Evolutionary conservation across 2,888 invertebrate species (phyloP).

Genomic region (Eupithecia vulgata): DNA sequence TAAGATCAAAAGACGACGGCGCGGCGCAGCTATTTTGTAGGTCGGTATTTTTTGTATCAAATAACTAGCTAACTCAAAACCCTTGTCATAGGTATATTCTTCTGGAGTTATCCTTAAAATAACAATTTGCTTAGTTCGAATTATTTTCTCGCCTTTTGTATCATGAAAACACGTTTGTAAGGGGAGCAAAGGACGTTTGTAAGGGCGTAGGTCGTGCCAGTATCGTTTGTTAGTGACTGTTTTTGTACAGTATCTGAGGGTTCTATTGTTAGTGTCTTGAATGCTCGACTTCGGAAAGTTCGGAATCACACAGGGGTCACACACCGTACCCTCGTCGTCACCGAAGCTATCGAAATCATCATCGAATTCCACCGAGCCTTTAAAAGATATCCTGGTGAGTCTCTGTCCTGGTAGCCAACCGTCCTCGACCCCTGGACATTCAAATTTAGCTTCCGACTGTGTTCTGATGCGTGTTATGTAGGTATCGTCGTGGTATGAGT

Average conservation of each 20-base stretch:
- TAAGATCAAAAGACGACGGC: constrained; percentile 1
- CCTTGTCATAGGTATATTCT: background rate
- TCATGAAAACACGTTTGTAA: constrained; percentile 30
- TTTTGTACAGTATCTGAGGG: constrained; percentile 58
- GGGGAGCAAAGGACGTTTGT: constrained; percentile 36
- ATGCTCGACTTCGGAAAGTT: constrained; percentile 55
- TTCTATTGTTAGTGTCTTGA: constrained; percentile 62
- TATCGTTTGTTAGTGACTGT: constrained; percentile 57
- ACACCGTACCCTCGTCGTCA: constrained; percentile 77
- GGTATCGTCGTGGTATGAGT: constrained; percentile 53
- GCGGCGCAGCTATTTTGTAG: background rate
- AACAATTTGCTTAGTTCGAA: background rate
- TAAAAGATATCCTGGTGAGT: constrained; percentile 81
- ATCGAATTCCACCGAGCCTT: constrained; percentile 79
- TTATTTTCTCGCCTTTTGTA: background rate
- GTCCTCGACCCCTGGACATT: constrained; percentile 78
- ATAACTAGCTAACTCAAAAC: constrained; percentile 3
- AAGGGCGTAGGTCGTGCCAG: constrained; percentile 45
- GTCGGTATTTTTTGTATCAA: background rate
- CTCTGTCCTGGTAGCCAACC: constrained; percentile 83
- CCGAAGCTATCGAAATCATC: constrained; percentile 81
- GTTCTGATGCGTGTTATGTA: constrained; percentile 50
- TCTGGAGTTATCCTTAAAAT: background rate
- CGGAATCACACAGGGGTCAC: constrained; percentile 70
- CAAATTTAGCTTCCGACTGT: constrained; percentile 69